These are phyloP conservation scores for Megalops atlanticus DNA, from an alignment of 2,113 vertebrate species.

Conservation along the genomic window DNA sequence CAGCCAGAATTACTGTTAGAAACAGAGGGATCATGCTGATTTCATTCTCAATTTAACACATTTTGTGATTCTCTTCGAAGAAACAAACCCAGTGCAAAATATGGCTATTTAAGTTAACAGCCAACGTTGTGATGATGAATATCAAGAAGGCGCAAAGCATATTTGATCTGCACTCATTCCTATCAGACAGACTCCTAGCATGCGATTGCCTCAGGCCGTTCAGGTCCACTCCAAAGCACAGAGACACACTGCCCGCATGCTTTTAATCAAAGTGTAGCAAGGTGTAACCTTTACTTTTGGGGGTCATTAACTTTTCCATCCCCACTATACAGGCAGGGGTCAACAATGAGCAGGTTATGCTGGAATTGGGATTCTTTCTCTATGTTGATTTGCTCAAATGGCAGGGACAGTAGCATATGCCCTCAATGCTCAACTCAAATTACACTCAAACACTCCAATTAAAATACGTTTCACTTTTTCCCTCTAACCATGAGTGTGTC, in stretches of 20 bases:
- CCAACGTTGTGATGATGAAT: neutral
- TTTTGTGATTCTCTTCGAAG: neutral
- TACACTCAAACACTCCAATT: too few species aligned
- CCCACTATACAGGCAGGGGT: too few species aligned
- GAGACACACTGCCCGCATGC: neutral
- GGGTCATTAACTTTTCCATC: too few species aligned
- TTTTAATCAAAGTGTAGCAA: neutral
- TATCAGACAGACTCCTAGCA: neutral
- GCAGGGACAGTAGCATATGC: too few species aligned
- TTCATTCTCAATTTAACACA: neutral
- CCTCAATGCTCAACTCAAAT: too few species aligned
- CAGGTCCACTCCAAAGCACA: neutral
- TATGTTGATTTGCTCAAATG: too few species aligned
- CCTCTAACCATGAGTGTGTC: too few species aligned
- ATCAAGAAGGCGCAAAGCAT: neutral
- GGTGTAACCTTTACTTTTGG: too few species aligned
- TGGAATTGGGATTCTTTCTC: too few species aligned
- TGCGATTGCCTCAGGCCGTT: neutral
- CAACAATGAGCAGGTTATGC: too few species aligned
- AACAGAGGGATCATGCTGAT: neutral
- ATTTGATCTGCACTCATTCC: neutral
- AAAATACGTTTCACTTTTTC: too few species aligned
- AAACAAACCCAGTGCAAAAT: neutral
- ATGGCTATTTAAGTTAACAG: neutral
- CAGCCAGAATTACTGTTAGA: neutral